Conservation (phyloP, 2,888 invertebrate species). For the Hanleya hanleyi region DNA sequence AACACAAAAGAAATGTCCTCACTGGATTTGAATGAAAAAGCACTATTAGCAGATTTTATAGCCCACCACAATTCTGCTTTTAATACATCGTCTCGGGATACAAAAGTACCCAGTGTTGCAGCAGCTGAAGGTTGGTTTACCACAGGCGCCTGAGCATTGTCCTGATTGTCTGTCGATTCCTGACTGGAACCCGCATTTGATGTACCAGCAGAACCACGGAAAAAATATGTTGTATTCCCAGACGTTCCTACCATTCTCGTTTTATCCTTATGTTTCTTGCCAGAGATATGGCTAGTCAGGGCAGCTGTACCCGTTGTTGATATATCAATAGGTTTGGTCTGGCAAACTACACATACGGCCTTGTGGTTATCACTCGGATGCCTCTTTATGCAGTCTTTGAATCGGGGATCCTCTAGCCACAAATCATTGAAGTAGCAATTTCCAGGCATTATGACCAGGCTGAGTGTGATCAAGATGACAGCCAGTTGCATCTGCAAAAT, state of each 20-base stretch:
- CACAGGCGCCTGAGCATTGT: too few relatives aligned
- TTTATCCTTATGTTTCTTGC: background rate
- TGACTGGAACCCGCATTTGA: too few relatives aligned
- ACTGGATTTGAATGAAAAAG: slow-evolving; percentile 30
- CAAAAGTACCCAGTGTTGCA: background rate
- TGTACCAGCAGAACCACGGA: too few relatives aligned
- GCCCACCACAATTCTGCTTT: slow-evolving; percentile 40
- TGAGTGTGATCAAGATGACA: background rate
- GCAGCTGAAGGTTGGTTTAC: too few relatives aligned
- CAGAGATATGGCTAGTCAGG: background rate
- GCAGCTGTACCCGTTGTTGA: background rate
- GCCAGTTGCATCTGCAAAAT: background rate
- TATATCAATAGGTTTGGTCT: background rate
- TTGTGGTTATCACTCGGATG: background rate
- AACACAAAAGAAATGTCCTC: slow-evolving; percentile 28
- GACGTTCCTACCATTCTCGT: background rate
- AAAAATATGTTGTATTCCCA: too few relatives aligned
- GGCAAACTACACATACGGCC: background rate
- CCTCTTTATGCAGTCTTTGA: background rate
- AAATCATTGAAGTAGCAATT: background rate
- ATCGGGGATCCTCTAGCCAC: background rate
- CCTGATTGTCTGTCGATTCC: too few relatives aligned
- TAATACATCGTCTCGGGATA: background rate
- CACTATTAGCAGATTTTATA: slow-evolving; percentile 23
- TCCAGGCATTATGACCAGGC: background rate